phyloP scores from a whole-genome alignment of 2,797 vertebrate species.

The Melopsittacus undulatus region DNA sequence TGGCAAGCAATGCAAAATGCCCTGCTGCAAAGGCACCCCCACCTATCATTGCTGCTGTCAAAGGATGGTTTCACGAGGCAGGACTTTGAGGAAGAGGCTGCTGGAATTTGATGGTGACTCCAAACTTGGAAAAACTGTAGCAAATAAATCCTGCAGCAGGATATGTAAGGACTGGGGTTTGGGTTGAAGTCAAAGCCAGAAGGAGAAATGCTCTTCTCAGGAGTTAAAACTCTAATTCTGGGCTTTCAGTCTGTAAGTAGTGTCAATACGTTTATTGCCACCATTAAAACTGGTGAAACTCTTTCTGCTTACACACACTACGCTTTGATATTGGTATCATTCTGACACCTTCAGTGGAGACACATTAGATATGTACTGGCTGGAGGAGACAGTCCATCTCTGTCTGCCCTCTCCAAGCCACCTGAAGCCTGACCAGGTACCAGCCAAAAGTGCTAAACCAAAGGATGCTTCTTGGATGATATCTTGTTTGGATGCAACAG shows the following conservation, averaged over 20 bases:
- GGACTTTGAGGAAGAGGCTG: background rate
- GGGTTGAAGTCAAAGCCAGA: conserved; percentile 1
- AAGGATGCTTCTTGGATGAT: background rate
- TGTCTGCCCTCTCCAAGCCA: background rate
- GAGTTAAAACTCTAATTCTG: background rate
- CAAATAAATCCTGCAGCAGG: background rate
- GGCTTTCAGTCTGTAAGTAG: background rate
- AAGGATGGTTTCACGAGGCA: background rate
- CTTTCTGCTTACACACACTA: background rate
- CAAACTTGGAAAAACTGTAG: background rate
- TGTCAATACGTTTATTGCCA: background rate
- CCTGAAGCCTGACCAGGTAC: background rate
- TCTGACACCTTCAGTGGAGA: background rate
- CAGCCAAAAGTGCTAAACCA: background rate
- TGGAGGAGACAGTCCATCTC: background rate
- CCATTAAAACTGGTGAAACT: background rate
- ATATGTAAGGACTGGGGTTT: background rate
- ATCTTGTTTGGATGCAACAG: background rate
- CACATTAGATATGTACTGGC: background rate
- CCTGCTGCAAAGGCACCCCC: background rate
- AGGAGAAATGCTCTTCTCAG: background rate
- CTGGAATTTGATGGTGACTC: background rate
- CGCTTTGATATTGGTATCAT: rapidly evolving
- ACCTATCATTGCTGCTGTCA: background rate
- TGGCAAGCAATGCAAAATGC: background rate